A percentile compares a stretch with the other conserved stretches of the same genome.
Conservation (phyloP, 2,797 vertebrate genomes). For the Paedocypris micromegethes region DNA sequence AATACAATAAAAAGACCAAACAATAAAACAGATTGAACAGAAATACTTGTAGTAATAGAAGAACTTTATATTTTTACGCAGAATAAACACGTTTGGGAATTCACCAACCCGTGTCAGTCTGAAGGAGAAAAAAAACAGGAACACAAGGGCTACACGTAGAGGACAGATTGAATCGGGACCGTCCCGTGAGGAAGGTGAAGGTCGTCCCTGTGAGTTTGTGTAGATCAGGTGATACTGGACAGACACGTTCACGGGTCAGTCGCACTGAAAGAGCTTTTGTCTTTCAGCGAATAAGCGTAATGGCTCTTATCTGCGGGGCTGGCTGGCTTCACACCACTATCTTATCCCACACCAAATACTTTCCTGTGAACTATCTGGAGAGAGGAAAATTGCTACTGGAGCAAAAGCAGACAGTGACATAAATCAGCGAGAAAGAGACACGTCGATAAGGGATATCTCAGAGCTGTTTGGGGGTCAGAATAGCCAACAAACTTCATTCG, state of each 20-base stretch:
- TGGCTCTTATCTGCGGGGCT: constrained; percentile 44
- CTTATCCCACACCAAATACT: constrained; percentile 44
- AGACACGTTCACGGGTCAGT: constrained; percentile 16
- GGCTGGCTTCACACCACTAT: constrained; percentile 36
- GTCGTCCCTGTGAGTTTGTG: constrained; percentile 13
- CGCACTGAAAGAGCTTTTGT: constrained; percentile 35
- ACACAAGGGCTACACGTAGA: neutral
- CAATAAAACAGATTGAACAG: too few species aligned
- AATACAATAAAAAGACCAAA: too few species aligned
- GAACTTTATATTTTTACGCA: neutral
- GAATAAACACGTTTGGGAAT: neutral
- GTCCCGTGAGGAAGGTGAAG: constrained; percentile 9
- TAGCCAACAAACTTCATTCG: constrained; percentile 48
- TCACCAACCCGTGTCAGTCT: too few species aligned
- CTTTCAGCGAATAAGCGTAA: constrained; percentile 45
- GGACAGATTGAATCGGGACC: too few species aligned
- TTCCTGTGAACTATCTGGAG: constrained; percentile 44
- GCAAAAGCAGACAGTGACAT: constrained; percentile 50
- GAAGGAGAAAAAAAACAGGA: neutral
- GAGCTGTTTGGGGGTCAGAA: constrained; percentile 38
- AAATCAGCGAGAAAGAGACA: constrained; percentile 53
- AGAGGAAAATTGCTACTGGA: constrained; percentile 55
- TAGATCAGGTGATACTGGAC: neutral
- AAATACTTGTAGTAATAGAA: neutral
- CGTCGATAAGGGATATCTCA: constrained; percentile 57